These are phyloP conservation scores for Hystrix brachyura DNA, from an alignment of 2,113 vertebrate species.

Conservation along the genomic window DNA sequence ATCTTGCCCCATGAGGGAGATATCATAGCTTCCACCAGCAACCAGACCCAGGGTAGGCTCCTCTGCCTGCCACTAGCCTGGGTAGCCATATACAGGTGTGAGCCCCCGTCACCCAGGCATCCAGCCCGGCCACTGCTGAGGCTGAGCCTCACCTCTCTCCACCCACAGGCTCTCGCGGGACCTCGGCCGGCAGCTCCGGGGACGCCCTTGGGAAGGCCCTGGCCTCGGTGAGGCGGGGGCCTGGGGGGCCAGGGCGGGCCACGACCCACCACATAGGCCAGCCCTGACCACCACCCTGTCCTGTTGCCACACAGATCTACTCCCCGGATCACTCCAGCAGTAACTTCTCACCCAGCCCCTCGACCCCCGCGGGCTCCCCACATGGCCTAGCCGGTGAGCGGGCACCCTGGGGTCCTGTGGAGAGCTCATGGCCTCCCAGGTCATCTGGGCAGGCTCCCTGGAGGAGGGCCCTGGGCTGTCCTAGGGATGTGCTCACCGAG, in stretches of 20 bases:
- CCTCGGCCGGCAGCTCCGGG: conserved; percentile 96
- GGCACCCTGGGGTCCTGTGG: accelerated
- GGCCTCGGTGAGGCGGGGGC: conserved; percentile 92
- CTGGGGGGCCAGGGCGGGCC: not conserved
- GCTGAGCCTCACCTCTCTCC: not conserved
- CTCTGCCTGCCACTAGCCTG: not conserved
- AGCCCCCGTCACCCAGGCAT: not conserved
- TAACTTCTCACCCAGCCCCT: conserved; percentile 98
- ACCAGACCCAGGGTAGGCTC: accelerated
- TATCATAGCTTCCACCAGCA: not conserved
- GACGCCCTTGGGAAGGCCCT: conserved; percentile 99
- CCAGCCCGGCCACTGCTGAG: not conserved
- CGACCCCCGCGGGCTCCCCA: conserved; percentile 97
- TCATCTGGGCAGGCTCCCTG: not conserved
- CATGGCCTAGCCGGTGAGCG: conserved; percentile 96
- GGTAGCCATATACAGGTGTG: not conserved
- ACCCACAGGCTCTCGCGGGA: conserved; percentile 92
- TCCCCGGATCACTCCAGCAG: conserved; percentile 98
- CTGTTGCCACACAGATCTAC: conserved; percentile 92
- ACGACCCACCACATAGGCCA: accelerated
- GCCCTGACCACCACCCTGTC: not conserved
- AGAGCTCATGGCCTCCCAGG: too few relatives aligned
- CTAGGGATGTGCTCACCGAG: not conserved
- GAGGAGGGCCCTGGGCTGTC: not conserved
- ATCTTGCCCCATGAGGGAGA: not conserved